Conservation (phyloP, 2,888 invertebrate genomes). For the Chloroclysta siterata region DNA sequence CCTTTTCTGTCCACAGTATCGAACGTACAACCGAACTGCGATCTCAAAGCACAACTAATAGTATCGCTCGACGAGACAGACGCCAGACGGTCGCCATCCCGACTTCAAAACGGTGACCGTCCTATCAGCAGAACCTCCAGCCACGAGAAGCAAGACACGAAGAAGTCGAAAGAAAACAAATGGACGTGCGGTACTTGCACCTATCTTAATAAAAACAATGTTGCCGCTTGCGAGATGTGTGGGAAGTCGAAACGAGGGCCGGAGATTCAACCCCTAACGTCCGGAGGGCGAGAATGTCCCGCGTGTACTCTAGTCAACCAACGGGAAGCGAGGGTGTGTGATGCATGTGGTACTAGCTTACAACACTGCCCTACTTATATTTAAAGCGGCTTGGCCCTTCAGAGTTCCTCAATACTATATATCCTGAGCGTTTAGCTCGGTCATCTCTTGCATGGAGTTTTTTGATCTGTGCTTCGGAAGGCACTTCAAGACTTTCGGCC, state of each 20-base stretch:
- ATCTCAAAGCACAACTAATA: conserved; percentile 73
- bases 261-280: conserved; percentile 87
- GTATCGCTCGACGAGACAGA: conserved; percentile 77
- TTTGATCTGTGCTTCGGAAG: too few species aligned
- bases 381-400: conserved; percentile 49
- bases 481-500: too few species aligned
- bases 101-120: conserved; percentile 56
- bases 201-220: conserved; percentile 83
- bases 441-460: too few species aligned
- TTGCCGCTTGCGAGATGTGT: conserved; percentile 90
- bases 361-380: conserved; percentile 92
- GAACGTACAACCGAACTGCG: conserved; percentile 60
- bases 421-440: background rate
- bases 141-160: conserved; percentile 26
- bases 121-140: conserved; percentile 47
- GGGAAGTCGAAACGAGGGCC: conserved; percentile 87
- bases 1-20: conserved; percentile 41
- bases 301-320: conserved; percentile 91
- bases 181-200: conserved; percentile 92
- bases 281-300: conserved; percentile 90
- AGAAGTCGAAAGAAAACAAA: conserved; percentile 46
- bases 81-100: conserved; percentile 51
- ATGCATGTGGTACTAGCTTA: conserved; percentile 88
- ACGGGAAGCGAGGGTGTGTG: conserved; percentile 86
- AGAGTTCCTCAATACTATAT: background rate